A percentile compares a stretch with the other conserved stretches of the same genome.
phyloP scores from a whole-genome alignment of 2,113 vertebrate genomes.

The Chlamydotis undulata region DNA sequence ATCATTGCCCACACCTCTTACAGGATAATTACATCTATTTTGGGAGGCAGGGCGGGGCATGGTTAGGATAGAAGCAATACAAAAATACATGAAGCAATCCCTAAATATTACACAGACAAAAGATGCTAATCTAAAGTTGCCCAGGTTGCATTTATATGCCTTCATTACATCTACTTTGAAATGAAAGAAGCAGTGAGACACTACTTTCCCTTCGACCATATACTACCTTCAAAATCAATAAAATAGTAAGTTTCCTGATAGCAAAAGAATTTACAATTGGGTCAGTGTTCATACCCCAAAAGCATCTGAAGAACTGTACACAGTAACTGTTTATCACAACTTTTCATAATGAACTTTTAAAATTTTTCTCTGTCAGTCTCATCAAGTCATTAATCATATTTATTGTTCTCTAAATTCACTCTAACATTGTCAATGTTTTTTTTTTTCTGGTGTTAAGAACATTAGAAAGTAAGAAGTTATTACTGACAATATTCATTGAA shows the following conservation, averaged over 20 bases:
- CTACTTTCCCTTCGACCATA: background rate
- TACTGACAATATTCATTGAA: background rate
- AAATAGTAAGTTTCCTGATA: background rate
- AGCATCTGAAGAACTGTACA: background rate
- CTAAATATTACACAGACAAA: background rate
- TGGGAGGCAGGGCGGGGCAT: too few species aligned
- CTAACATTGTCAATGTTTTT: background rate
- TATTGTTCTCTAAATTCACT: background rate
- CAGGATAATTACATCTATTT: background rate
- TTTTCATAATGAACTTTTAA: background rate
- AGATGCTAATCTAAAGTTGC: background rate
- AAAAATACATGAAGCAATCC: background rate
- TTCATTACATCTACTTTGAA: background rate
- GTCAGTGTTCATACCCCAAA: background rate
- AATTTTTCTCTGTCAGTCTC: background rate
- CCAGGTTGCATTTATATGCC: background rate
- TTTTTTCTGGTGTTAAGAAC: background rate
- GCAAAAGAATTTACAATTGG: background rate
- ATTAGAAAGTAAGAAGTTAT: background rate
- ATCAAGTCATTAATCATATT: background rate
- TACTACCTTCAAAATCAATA: background rate
- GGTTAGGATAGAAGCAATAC: background rate
- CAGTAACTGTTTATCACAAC: background rate
- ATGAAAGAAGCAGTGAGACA: background rate
- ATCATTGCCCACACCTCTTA: background rate